phyloP scores from a whole-genome alignment of 2,113 vertebrate species.

The Ascaphus truei region DNA sequence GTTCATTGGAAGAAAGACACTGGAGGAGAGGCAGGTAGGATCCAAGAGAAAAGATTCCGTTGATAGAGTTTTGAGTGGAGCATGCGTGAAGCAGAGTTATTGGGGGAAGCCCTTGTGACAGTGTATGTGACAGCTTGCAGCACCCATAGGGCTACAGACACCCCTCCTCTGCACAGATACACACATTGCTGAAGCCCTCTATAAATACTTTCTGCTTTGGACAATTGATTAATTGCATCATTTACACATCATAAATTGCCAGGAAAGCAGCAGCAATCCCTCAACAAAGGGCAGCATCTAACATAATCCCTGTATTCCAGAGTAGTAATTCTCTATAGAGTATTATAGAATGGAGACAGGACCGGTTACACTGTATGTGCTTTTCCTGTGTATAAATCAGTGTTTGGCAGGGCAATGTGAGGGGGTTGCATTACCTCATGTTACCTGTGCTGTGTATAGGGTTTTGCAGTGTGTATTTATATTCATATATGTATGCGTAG shows the following conservation, averaged over 20 bases:
- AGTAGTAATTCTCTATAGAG: too few species aligned
- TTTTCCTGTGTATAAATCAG: too few species aligned
- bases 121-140: neutral
- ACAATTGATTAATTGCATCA: conserved; percentile 29
- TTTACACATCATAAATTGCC: conserved; percentile 26
- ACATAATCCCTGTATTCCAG: neutral
- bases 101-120: neutral
- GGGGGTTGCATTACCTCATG: too few species aligned
- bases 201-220: conserved; percentile 21
- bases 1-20: too few species aligned
- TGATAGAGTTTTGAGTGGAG: neutral
- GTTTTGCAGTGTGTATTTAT: too few species aligned
- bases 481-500: too few species aligned
- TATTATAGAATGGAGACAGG: too few species aligned
- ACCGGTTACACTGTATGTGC: too few species aligned
- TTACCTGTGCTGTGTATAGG: too few species aligned
- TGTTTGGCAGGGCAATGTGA: too few species aligned
- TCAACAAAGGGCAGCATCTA: neutral
- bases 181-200: neutral
- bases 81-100: neutral
- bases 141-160: neutral
- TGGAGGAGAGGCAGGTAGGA: too few species aligned
- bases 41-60: too few species aligned
- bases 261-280: neutral
- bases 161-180: neutral